Evolutionary conservation across 2,888 invertebrate species (phyloP), one percentile per base, ranked within the genome.

Genomic region (Catocala fraxini): DNA sequence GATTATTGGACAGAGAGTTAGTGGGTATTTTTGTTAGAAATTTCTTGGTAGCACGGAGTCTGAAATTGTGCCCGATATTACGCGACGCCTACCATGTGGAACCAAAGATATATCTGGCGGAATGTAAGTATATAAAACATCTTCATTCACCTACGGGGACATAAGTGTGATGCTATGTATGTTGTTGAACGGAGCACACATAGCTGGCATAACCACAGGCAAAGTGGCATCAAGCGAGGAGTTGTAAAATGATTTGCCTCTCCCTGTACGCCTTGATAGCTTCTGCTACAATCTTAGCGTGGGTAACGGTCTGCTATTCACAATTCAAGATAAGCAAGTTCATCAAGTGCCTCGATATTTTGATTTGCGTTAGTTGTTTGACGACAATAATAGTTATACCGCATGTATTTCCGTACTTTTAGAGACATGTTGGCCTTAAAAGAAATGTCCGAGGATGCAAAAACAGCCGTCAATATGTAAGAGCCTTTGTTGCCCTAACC

Each of bases 251-350:
- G 85, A 66, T 89, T 79, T 89, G 88, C 68, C 76, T 90, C 73
- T 84, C 88, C 0, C 7, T 86, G 1, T 88, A 71, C 47, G 73
- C 86, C 0, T 77, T 87, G 15, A 58, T 90, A 41, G 66, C 79
- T 0, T 77, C 80, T 5, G 86, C 86, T 13, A 51, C 84, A 4
- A 3, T 82, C 0, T 51, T 89, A 6, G 80, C 87, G 0, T 89
- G 88, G 59, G 47, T 79, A 0, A 87, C 87, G 9, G 87, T 90
- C 56, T 91, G 91, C 79, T 86, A 81, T 74, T 80, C 79, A 41
- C 86, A 87, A 51, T 81, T 89, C 54, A 82, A 87, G 53, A 53
- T 87, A 39, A 75, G 85, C 63, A 87, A 87, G 65, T 77, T 90
- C 46, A 47, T 87, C 61, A 85, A 84, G 81, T 89, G 90, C 58